Conservation (phyloP, 1,140 invertebrate species). For the Globodera ellingtonae region DNA sequence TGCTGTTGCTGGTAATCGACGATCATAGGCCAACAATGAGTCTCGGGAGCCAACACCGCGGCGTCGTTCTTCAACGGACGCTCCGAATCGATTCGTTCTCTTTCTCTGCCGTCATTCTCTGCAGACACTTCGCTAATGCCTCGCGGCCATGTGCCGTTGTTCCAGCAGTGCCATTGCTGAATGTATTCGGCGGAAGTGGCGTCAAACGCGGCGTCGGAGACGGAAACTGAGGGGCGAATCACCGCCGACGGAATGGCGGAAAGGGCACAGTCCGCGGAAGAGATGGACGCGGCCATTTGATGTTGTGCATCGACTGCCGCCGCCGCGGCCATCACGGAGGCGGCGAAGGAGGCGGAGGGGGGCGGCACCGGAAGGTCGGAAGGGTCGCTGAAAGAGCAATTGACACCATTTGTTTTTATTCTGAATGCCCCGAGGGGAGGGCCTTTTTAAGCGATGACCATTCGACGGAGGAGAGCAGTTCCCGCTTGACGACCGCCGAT, state of each 20-base stretch:
- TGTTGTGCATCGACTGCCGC: not conserved
- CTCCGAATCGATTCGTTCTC: not conserved
- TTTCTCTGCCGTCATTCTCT: not conserved
- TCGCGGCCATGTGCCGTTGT: conserved; percentile 1
- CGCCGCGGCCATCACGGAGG: conserved; percentile 5
- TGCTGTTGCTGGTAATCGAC: not conserved
- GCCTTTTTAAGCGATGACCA: not conserved
- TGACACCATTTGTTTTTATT: too few species aligned
- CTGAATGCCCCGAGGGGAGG: too few species aligned
- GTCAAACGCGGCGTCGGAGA: not conserved
- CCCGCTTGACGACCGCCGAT: not conserved
- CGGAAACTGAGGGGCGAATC: not conserved
- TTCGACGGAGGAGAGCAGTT: not conserved
- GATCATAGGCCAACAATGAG: not conserved
- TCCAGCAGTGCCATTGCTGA: conserved; percentile 2
- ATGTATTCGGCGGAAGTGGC: not conserved
- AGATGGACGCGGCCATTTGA: not conserved
- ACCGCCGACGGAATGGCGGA: not conserved
- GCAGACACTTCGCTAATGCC: not conserved
- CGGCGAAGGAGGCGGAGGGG: conserved; percentile 3
- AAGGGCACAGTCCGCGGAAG: not conserved
- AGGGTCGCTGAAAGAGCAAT: not conserved
- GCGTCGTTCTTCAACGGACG: not conserved
- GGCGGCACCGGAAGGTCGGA: not conserved
- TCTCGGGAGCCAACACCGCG: not conserved